phyloP scores from a whole-genome alignment of 2,113 vertebrate genomes.

The Turdus rufiventris region DNA sequence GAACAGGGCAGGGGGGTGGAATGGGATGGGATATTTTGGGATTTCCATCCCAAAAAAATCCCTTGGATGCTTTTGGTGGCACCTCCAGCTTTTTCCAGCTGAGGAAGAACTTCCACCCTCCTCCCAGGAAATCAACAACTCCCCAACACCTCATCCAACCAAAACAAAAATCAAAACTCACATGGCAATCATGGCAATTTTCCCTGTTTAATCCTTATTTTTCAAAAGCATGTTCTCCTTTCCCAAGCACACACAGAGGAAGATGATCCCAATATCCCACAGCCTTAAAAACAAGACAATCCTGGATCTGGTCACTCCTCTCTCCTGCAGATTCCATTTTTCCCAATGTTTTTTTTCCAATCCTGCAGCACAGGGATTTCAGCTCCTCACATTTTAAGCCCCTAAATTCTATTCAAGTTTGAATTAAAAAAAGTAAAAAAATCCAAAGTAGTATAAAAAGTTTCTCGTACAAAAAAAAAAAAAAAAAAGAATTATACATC shows the following conservation, averaged over 20 bases:
- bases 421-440: background rate
- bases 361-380: background rate
- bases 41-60: background rate
- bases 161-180: background rate
- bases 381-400: background rate
- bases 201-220: constrained; percentile 30
- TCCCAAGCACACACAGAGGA: background rate
- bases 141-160: background rate
- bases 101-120: background rate
- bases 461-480: background rate
- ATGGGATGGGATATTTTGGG: background rate
- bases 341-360: background rate
- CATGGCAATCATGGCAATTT: background rate
- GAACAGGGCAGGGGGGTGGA: background rate
- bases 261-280: background rate
- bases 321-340: background rate
- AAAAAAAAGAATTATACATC: background rate
- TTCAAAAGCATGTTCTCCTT: background rate
- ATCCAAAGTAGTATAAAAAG: background rate
- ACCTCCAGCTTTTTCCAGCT: background rate
- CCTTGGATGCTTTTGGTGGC: background rate
- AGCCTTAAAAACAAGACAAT: background rate
- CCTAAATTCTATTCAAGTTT: background rate
- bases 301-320: accelerated
- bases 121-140: background rate